These are phyloP conservation scores for Serilophus lunatus DNA, from an alignment of 2,113 vertebrate genomes.

Conservation along the genomic window DNA sequence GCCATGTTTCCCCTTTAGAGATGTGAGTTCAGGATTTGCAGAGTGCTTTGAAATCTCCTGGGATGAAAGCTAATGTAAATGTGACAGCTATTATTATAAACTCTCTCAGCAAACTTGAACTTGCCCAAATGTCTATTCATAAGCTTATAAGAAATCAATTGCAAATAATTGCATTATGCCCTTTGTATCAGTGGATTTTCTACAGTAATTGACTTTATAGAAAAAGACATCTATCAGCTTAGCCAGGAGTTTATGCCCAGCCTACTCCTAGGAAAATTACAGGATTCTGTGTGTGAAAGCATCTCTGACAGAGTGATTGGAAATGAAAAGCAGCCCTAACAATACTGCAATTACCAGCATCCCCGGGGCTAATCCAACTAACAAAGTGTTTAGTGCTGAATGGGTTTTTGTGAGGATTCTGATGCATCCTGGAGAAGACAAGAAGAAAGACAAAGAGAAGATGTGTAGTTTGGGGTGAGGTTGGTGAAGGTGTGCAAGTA, in stretches of 20 bases:
- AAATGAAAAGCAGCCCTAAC: not conserved
- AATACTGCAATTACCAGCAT: not conserved
- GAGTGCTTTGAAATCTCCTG: not conserved
- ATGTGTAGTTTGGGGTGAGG: not conserved
- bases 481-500: not conserved
- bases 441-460: not conserved
- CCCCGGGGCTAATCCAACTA: not conserved
- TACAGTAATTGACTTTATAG: constrained; percentile 15
- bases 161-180: constrained; percentile 28
- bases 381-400: not conserved
- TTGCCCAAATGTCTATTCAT: not conserved
- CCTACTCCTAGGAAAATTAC: not conserved
- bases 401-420: not conserved
- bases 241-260: not conserved
- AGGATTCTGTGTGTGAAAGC: not conserved
- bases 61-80: not conserved
- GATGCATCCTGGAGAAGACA: not conserved
- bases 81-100: constrained; percentile 19
- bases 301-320: not conserved
- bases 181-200: constrained; percentile 32
- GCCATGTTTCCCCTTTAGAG: not conserved
- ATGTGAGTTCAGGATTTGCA: not conserved
- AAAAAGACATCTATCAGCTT: constrained; percentile 6
- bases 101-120: constrained; percentile 21
- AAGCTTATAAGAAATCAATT: constrained; percentile 45